Base-by-base conservation (phyloP, 23 tunicate species). In the Diplosoma virens region DNA sequence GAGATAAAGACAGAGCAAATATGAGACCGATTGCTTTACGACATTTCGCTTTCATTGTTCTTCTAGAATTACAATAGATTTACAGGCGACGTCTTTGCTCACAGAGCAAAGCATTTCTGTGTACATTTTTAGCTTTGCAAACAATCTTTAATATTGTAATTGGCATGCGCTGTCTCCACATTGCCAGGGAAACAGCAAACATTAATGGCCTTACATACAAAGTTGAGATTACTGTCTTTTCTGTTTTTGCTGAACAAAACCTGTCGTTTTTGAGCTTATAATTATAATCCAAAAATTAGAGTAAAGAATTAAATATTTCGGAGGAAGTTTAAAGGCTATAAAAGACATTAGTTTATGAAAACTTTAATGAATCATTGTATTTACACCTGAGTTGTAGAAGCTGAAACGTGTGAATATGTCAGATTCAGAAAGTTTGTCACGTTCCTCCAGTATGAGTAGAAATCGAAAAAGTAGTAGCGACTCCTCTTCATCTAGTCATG, bases 121-220 rank as follows among this genome's bases (percentile, higher is more conserved):
- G 20, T 68, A 36, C 53, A 33, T 68, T 18, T 53, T 68, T 3
- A 6, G 20, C 53, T 68, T 36, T 68, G 75, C 75, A 68, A 68
- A 68, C 75, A 68, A 11, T 5, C 26, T 68, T 25, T 41, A 41
- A 7, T 3, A 4, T 61, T 61, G 35, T 26, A 4, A 61, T 29
- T 29, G 69, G 35, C 69, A 61, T 61, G 28, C 30, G 30, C 69
- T 61, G 18, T 61, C 35, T 61, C 30, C 69, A 6, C 35, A 61
- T 61, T 35, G 30, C 69, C 18, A 61, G 30, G 69, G 69, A 27
- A 9, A 61, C 69, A 61, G 35, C n/a, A 55, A 55, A 55, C 61
- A 55, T 11, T 41, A n/a, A n/a, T n/a, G n/a, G n/a, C n/a, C n/a
- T n/a, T n/a, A n/a, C n/a, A n/a, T n/a, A n/a, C n/a, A n/a, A n/a